Percentiles rank a stretch among this genome's conserved stretches.
phyloP scores from a whole-genome alignment of 2,888 invertebrate species.

The Heliconius charithonia region DNA sequence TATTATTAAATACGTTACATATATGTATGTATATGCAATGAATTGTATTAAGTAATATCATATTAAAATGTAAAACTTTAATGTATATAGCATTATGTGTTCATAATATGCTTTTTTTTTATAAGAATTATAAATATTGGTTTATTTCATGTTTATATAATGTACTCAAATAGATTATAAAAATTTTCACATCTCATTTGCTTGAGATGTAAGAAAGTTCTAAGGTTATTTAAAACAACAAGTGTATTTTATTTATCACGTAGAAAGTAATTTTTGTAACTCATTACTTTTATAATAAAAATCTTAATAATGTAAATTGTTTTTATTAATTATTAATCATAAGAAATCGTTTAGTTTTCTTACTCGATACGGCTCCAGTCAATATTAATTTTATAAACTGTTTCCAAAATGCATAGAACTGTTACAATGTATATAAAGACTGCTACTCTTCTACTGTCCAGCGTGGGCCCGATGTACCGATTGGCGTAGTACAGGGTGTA shows the following conservation, averaged over 20 bases:
- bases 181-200: conserved; percentile 11
- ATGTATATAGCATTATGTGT: background rate
- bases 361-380: conserved; percentile 57
- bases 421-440: conserved; percentile 52
- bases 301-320: conserved; percentile 4
- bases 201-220: background rate
- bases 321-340: background rate
- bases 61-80: background rate
- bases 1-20: conserved; percentile 11
- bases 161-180: background rate
- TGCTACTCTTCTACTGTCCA: conserved; percentile 54
- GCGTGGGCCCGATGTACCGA: conserved; percentile 51
- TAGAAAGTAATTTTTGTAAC: background rate
- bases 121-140: background rate
- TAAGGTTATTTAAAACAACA: too few relatives aligned
- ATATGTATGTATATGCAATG: conserved; percentile 12
- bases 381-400: conserved; percentile 55
- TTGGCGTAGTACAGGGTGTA: conserved; percentile 57
- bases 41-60: conserved; percentile 1
- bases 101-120: background rate
- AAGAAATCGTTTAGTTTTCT: background rate
- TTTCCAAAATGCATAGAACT: conserved; percentile 55
- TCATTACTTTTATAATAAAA: conserved; percentile 31
- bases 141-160: background rate
- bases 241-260: too few relatives aligned